Base-by-base conservation (phyloP, 2,113 vertebrate species). In the Sula dactylatra region DNA sequence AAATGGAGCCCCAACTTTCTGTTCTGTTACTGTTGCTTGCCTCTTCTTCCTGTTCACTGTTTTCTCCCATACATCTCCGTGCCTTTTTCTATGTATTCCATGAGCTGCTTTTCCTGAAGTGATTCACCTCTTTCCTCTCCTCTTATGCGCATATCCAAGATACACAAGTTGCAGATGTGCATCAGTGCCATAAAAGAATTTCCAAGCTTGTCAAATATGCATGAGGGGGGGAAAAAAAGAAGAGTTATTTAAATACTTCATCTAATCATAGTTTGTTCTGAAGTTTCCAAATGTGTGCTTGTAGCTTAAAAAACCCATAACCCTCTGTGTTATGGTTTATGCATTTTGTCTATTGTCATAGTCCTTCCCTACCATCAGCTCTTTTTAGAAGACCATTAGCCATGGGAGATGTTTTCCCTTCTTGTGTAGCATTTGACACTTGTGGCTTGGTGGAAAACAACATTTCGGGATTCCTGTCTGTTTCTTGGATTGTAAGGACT, bases 221-320 rank as follows among this genome's bases (percentile, higher is more conserved):
- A 67, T 42, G 34, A 4, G 20, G 5, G 4, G 14, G 2, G 2
- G 3, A 4, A 5, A 1, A 7, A 9, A 54, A 21, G 3, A 55
- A 16, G 3, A 14, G 6, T 42, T n/a, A 49, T 58, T 91, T 56
- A 54, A 54, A 32, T 40, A 67, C 24, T 59, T 71, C 15, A 42
- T 81, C 55, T 88, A 59, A 86, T 93, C 52, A 27, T 67, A 74
- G 10, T 58, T 81, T 73, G 11, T 82, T 80, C 44, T 90, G 10
- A 71, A 83, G 16, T 36, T 92, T 71, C 65, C 47, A 74, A 59
- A 74, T 49, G 5, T 47, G 27, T 78, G 10, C 13, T 85, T 31
- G 19, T 31, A 64, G 12, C 25, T 73, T 61, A 26, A 38, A 50
- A 65, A 59, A 3, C 0, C 10, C 25, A n/a, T 38, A 49, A 45